Evolutionary conservation across 2,888 invertebrate species (phyloP).

Genomic region (Ochropleura leucogaster): DNA sequence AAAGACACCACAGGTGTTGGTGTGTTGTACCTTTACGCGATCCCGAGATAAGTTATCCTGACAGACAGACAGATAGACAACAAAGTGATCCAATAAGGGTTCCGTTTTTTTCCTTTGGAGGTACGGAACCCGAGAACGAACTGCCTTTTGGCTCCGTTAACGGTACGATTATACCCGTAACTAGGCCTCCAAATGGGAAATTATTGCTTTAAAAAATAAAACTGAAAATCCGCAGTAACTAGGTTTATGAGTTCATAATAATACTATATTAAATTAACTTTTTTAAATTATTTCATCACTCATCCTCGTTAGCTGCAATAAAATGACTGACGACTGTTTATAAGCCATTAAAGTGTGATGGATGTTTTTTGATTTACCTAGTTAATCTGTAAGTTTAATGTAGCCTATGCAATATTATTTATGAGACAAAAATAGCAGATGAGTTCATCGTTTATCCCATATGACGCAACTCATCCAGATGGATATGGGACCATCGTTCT

Average conservation of each 20-base stretch:
- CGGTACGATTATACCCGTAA: no score
- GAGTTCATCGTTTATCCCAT: constrained; percentile 3
- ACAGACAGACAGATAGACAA: no score
- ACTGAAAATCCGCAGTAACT: neutral
- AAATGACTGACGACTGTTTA: constrained; percentile 18
- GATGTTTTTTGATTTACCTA: constrained; percentile 34
- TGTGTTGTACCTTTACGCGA: no score
- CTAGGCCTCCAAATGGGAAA: no score
- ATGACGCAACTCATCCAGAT: neutral
- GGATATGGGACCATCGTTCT: neutral
- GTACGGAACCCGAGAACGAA: no score
- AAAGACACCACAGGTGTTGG: no score
- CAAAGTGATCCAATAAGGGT: no score
- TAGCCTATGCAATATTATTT: neutral
- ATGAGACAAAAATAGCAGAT: constrained; percentile 3
- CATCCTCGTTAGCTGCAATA: neutral
- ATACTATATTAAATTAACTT: neutral
- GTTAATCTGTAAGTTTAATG: constrained; percentile 16
- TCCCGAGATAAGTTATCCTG: no score
- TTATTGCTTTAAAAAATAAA: neutral
- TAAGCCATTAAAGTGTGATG: constrained; percentile 14
- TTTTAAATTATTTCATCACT: neutral
- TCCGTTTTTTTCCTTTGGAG: no score
- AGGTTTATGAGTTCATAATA: constrained; percentile 2
- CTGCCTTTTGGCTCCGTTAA: no score